Evolutionary conservation across 2,113 vertebrate species (phyloP), one percentile per base, ranked within the genome.

Genomic region (Seriola aureovittata): DNA sequence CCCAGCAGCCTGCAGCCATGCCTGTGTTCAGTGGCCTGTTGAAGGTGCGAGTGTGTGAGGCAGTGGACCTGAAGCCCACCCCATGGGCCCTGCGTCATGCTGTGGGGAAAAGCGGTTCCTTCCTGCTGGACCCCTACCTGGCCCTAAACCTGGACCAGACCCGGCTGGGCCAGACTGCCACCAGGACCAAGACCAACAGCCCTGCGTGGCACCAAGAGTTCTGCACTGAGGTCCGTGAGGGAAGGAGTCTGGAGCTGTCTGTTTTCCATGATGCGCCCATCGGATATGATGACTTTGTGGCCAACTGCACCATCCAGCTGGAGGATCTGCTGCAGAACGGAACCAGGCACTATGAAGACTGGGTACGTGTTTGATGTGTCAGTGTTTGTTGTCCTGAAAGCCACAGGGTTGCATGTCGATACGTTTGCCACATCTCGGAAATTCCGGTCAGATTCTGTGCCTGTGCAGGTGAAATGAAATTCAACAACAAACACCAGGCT

Each of bases 291-390:
- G 98, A 99, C 95, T 99, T 99, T 85, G 98, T 99, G 93, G 98
- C 98, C 90, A 99, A 99, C 95, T 99, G 98, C 96, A 99, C 97
- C 92, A 99, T 99, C 93, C 98, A 99, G 96, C 97, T 99, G 91
- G 98, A 99, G 93, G 98, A 99, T 93, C 96, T 99, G 94, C 96
- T 99, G 95, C 98, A 99, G 96, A 99, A 99, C 16, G 98, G 98
- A 82, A 99, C 97, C 93, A 95, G 97, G 80, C 98, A 99, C 97
- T 99, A 97, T 68, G 98, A 99, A 89, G 97, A 99, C 94, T 99
- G 98, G 98, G 98, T 99, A 92, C 93, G 98, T 95, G 71, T 79
- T 42, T 14, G 9, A 12, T 14, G 19, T 66, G 11, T 44, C 23
- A 25, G 44, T 71, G 48, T 75, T 4, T 63, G 67, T n/a, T 5